phyloP scores from a whole-genome alignment of 2,797 vertebrate genomes.

The Falco biarmicus region DNA sequence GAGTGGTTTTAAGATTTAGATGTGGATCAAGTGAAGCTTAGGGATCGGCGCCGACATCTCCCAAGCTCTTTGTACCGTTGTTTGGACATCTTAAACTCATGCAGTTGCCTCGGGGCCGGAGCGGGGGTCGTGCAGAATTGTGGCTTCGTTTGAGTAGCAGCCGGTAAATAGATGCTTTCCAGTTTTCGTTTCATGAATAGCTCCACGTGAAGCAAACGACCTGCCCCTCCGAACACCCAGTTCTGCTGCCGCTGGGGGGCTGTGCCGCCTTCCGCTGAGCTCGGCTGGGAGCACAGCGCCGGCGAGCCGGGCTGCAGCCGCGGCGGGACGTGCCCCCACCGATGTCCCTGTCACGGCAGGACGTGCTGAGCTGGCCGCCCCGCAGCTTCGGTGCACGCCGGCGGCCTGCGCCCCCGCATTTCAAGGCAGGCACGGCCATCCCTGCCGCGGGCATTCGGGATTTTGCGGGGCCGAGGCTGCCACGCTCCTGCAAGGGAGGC shows the following conservation, averaged over 20 bases:
- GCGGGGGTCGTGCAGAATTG: background rate
- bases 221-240: background rate
- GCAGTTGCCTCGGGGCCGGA: background rate
- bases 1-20: background rate
- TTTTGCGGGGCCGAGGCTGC: background rate
- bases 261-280: background rate
- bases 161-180: background rate
- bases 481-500: no score
- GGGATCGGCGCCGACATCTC: background rate
- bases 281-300: rapidly evolving
- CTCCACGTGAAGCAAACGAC: background rate
- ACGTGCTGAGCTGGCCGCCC: background rate
- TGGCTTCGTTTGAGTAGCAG: background rate
- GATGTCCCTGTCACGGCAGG: background rate
- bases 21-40: background rate
- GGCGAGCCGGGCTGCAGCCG: background rate
- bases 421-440: background rate
- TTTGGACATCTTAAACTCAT: background rate
- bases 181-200: background rate
- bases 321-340: background rate
- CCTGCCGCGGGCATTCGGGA: background rate
- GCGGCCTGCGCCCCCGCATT: background rate
- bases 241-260: background rate
- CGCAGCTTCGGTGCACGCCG: background rate
- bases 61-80: background rate